A percentile compares a stretch with the other conserved stretches of the same genome.
Conservation (phyloP, 2,797 vertebrate genomes). For the Stomatorhinus walkeri region DNA sequence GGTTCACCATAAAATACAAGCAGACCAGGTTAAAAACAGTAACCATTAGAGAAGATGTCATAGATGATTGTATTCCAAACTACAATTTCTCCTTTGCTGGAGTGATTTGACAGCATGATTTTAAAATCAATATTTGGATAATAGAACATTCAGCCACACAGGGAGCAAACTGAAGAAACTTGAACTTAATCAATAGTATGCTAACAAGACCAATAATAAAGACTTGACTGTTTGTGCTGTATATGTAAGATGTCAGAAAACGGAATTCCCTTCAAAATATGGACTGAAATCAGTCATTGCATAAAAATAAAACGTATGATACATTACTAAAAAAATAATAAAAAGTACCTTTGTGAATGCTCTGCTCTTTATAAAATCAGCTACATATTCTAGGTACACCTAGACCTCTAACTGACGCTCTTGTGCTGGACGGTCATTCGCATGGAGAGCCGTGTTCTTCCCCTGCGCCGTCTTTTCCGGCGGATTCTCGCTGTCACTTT, state of each 20-base stretch:
- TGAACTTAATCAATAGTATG: background rate
- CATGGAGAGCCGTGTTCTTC: slow-evolving; percentile 58
- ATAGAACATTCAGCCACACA: background rate
- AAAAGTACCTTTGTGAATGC: background rate
- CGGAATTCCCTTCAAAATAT: background rate
- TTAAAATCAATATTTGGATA: slow-evolving; percentile 7
- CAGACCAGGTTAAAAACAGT: background rate
- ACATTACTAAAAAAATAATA: background rate
- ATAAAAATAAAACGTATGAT: background rate
- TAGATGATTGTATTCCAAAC: background rate
- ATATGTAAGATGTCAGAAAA: background rate
- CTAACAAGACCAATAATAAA: background rate
- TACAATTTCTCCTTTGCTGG: background rate
- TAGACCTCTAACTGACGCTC: slow-evolving; percentile 46
- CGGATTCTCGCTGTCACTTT: slow-evolving; percentile 50
- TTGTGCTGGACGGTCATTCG: slow-evolving; percentile 54
- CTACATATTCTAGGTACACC: background rate
- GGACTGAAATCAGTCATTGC: background rate
- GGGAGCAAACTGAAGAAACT: background rate
- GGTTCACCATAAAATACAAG: background rate
- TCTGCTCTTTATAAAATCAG: background rate
- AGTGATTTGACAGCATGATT: slow-evolving; percentile 3
- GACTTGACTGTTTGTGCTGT: background rate
- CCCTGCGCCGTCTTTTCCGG: slow-evolving; percentile 66
- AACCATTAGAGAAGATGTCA: background rate